These are phyloP conservation scores for Carassius auratus DNA, from an alignment of 2,113 vertebrate species.

Conservation along the genomic window DNA sequence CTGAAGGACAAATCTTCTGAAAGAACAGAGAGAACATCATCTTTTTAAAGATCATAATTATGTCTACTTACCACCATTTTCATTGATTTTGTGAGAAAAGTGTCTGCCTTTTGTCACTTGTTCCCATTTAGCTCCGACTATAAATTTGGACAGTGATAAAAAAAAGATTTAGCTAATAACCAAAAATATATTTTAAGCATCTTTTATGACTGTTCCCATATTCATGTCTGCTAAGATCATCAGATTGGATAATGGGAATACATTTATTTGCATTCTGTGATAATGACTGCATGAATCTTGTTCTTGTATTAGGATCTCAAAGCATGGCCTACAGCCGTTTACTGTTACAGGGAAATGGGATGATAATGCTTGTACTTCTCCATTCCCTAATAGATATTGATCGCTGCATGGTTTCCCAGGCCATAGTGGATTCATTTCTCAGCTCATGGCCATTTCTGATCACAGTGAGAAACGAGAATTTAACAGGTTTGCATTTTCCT, in stretches of 20 bases:
- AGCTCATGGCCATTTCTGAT: slow-evolving; percentile 38
- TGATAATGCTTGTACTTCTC: slow-evolving; percentile 32
- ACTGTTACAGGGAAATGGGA: slow-evolving; percentile 32
- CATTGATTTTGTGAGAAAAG: background rate
- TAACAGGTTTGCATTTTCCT: slow-evolving; percentile 29
- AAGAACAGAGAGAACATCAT: background rate
- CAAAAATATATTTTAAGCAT: background rate
- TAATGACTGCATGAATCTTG: slow-evolving; percentile 3
- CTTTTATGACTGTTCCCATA: background rate
- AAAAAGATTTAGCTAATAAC: background rate
- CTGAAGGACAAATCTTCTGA: background rate
- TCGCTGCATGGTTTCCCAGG: slow-evolving; percentile 25
- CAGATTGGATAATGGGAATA: background rate
- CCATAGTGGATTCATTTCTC: slow-evolving; percentile 34
- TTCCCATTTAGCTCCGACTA: background rate
- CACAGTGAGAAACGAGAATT: slow-evolving; percentile 32
- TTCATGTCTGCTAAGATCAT: slow-evolving; percentile 1
- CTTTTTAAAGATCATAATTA: slow-evolving; percentile 12
- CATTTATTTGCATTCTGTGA: slow-evolving; percentile 6
- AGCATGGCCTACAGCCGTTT: background rate
- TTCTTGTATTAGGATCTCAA: background rate
- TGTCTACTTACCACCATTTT: background rate
- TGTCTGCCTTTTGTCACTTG: background rate
- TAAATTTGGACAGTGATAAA: background rate
- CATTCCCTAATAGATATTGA: slow-evolving; percentile 44